Conservation (phyloP, 2,113 vertebrate species). For the Melanotaenia duboulayi region DNA sequence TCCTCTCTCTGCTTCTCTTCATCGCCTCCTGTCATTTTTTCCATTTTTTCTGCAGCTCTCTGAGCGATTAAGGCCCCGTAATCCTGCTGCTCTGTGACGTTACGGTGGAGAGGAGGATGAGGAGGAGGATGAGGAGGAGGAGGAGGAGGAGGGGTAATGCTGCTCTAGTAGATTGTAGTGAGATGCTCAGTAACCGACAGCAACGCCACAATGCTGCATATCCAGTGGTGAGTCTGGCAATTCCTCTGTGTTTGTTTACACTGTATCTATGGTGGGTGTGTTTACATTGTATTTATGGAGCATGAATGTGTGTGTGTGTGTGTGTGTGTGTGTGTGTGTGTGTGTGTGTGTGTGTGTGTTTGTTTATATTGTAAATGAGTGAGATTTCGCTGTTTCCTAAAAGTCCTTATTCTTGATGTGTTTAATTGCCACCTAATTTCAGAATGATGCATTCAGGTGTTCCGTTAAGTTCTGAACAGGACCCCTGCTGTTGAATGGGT, state of each 20-base stretch:
- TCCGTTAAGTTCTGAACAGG: no score
- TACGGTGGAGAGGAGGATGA: conserved; percentile 1
- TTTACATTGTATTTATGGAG: not conserved
- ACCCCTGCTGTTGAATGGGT: no score
- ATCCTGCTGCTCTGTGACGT: conserved; percentile 42
- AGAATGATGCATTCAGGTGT: no score
- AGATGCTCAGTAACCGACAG: conserved; percentile 66
- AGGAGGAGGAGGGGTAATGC: not conserved
- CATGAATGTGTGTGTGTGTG: conserved; percentile 3
- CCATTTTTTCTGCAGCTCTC: conserved; percentile 24
- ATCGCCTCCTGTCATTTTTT: not conserved
- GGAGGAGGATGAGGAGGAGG: not conserved
- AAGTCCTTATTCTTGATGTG: no score
- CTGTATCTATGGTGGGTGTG: not conserved
- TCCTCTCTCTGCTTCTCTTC: not conserved
- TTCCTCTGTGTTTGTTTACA: conserved; percentile 15
- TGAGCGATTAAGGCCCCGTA: conserved; percentile 31
- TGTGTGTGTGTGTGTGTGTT: no score
- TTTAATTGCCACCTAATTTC: no score
- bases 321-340: not conserved
- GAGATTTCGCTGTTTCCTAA: no score
- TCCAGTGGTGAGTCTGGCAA: conserved; percentile 68
- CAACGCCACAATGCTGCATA: conserved; percentile 62
- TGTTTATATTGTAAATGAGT: no score
- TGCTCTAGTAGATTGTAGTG: conserved; percentile 28